phyloP scores from a whole-genome alignment of 2,113 vertebrate species.

The Chunga burmeisteri region DNA sequence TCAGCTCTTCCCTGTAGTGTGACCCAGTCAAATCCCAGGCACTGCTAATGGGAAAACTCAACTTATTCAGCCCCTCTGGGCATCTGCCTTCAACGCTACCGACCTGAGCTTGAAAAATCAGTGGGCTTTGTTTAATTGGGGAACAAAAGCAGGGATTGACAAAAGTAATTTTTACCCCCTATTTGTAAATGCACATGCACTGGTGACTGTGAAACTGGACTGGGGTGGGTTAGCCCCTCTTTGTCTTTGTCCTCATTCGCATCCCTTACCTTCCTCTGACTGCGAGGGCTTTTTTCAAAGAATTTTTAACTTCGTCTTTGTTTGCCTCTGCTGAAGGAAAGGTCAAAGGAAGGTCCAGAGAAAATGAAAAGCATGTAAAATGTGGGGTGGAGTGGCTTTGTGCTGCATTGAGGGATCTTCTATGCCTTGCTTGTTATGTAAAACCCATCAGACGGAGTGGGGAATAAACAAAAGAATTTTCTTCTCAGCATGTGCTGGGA shows the following conservation, averaged over 20 bases:
- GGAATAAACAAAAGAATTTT: conserved; percentile 26
- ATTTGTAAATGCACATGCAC: neutral
- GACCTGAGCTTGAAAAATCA: neutral
- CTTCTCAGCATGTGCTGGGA: conserved; percentile 15
- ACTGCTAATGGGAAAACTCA: neutral
- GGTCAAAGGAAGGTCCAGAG: neutral
- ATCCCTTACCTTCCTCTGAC: neutral
- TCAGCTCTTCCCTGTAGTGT: neutral
- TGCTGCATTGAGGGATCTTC: neutral
- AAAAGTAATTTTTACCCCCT: neutral
- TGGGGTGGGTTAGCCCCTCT: neutral
- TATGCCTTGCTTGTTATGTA: neutral
- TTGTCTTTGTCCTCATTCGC: neutral
- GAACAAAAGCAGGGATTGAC: neutral
- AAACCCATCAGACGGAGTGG: neutral
- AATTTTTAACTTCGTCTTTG: neutral
- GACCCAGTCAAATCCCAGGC: neutral
- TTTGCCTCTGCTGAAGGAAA: neutral
- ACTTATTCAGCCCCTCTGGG: neutral
- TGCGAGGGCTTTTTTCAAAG: neutral
- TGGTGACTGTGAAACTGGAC: neutral
- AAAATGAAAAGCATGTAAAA: neutral
- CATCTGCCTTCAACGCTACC: neutral
- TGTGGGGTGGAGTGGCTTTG: neutral
- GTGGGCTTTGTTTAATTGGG: neutral